These are phyloP conservation scores for Meloidogyne hapla DNA, from an alignment of 1,140 invertebrate species.

Conservation along the genomic window DNA sequence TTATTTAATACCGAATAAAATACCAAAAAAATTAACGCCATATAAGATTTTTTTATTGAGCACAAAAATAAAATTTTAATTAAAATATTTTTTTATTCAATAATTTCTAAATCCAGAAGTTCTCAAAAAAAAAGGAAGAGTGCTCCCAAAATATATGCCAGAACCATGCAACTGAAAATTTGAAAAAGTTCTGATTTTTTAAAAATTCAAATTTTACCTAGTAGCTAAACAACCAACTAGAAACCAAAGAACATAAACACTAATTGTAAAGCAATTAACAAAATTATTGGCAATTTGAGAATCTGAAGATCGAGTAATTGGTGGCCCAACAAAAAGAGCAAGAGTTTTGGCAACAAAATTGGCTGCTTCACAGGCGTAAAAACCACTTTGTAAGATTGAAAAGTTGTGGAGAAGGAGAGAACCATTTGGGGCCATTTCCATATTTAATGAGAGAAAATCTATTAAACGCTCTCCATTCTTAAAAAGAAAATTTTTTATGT, in stretches of 20 bases:
- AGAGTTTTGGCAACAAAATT: slow-evolving; percentile 20
- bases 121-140: no score
- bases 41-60: no score
- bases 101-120: no score
- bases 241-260: slow-evolving; percentile 26
- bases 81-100: no score
- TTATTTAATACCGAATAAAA: no score
- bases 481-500: not conserved
- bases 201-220: slow-evolving; percentile 1
- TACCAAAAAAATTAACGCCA: no score
- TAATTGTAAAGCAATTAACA: slow-evolving; percentile 24
- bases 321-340: slow-evolving; percentile 13
- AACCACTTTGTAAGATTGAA: slow-evolving; percentile 20
- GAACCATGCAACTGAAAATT: slow-evolving; percentile 9
- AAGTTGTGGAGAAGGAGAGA: slow-evolving; percentile 27
- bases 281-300: slow-evolving; percentile 5
- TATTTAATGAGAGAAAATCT: slow-evolving; percentile 20
- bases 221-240: slow-evolving; percentile 21
- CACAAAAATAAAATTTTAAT: no score
- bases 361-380: slow-evolving; percentile 20
- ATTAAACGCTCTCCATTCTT: slow-evolving; percentile 22
- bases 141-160: slow-evolving; percentile 20
- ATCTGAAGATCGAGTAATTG: not conserved
- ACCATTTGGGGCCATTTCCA: slow-evolving; percentile 23
- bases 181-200: no score